Base-by-base conservation (phyloP, 2,888 invertebrate species). In the Meganola albula region DNA sequence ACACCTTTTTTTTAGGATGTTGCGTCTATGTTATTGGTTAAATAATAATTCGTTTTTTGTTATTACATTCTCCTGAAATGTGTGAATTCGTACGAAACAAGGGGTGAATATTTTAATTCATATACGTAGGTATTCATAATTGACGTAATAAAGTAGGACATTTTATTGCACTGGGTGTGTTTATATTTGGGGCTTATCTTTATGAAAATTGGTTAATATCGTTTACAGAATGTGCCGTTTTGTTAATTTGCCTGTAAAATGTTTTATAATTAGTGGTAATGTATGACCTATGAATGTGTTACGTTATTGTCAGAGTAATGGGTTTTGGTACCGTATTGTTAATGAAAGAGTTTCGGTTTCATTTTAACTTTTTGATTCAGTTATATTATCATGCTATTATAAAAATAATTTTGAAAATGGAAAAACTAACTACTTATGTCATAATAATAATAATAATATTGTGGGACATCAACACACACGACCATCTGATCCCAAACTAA, bases 81-180 rank as follows among this genome's bases (percentile, higher is more conserved):
- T 26, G 27, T 38, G 31, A 34, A 46, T 43, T 46, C 31, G 27
- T 40, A 46, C 44, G 37, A 40, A 41, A 44, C 45, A 35, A 47
- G 50, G 70, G 73, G 71, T 67, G 65, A 67, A 67, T 69, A 62
- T 55, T 60, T 63, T 58, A 63, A 37, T 41, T 40, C 42, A 39
- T 56, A 52, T 40, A 56, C 52, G 55, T n/a, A n/a, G n/a, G n/a
- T n/a, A n/a, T n/a, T n/a, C 48, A 48, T 63, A 64, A 66, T 57
- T 58, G 46, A 47, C 43, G 57, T 58, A 52, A 53, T 66, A 63
- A 66, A 63, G 52, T 58, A 49, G 38, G 55, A 50, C 47, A 59
- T 53, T 66, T 71, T 65, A 68, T 56, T 58, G 53, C 48, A 54
- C 36, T 35, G 47, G 56, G 60, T 39, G 57, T 54, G 52, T 53